Base-by-base conservation (phyloP, 2,888 invertebrate species). In the Sicus ferrugineus region DNA sequence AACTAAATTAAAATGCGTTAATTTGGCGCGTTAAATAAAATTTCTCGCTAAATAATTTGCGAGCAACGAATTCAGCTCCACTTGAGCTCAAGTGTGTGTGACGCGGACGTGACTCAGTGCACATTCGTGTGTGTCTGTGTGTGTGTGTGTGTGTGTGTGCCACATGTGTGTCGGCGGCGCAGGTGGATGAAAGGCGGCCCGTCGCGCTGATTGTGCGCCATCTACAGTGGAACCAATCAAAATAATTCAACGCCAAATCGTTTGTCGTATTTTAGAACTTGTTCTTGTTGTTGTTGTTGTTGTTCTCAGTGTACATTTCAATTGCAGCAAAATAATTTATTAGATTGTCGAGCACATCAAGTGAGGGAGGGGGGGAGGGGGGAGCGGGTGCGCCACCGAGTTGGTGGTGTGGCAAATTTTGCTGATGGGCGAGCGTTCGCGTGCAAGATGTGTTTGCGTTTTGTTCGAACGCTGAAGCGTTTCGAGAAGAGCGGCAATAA, bases 31-130 rank as follows among this genome's bases (percentile, higher is more conserved):
- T 74, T 56, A 65, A 65, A 74, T 74, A 78, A 81, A 83, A 81
- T 82, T 82, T 82, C 79, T 80, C 82, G 81, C 81, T 80, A 82
- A 81, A 81, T 81, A 80, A 81, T 81, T 82, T 81, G 80, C 58
- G 64, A 58, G 80, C 77, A 66, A 50, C 56, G 30, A 54, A 34
- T 30, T 54, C 31, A 26, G 16, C 34, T 23, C 31, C 38, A 65
- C 34, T 65, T 54, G 64, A 62, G 46, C 46, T 26, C 46, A 62
- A 42, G 46, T 26, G 62, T 46, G 46, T 28, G 62, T 38, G 34
- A 59, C 31, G 23, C 19, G 52, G n/a, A n/a, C n/a, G n/a, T n/a
- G n/a, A n/a, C n/a, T n/a, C n/a, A n/a, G n/a, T n/a, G n/a, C n/a
- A n/a, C n/a, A n/a, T n/a, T n/a, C 21, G 52, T 28, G 52, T 21